phyloP scores from a whole-genome alignment of 2,888 invertebrate species.

The Nomada flava region DNA sequence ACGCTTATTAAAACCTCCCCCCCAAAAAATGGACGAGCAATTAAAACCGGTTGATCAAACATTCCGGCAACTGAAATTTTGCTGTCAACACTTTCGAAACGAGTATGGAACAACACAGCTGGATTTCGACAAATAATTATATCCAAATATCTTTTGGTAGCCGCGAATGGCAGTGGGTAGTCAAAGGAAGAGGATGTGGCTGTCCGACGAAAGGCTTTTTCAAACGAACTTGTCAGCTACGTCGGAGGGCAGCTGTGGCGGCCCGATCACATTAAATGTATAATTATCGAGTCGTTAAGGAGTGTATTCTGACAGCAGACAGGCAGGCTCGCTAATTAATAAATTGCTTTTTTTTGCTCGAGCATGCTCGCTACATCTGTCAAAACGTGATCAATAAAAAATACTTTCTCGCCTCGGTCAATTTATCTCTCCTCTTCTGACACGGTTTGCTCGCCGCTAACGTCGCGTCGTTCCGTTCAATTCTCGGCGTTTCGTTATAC shows the following conservation, averaged over 20 bases:
- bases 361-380: constrained; percentile 42
- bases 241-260: constrained; percentile 63
- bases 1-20: too few species aligned
- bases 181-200: constrained; percentile 33
- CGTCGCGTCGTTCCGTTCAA: constrained; percentile 7
- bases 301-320: constrained; percentile 64
- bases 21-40: not conserved
- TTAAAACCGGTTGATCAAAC: not conserved
- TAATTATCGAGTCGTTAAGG: constrained; percentile 73
- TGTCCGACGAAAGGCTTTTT: constrained; percentile 54
- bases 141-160: constrained; percentile 33
- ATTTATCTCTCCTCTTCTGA: constrained; percentile 13
- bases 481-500: constrained; percentile 14
- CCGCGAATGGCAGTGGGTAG: constrained; percentile 15
- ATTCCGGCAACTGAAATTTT: not conserved
- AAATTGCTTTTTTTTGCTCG: constrained; percentile 62
- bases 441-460: not conserved
- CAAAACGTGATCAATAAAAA: constrained; percentile 52
- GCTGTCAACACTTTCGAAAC: not conserved
- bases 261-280: constrained; percentile 65
- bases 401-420: constrained; percentile 31
- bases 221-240: constrained; percentile 63
- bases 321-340: constrained; percentile 66
- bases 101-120: not conserved
- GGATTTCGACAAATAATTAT: constrained; percentile 33